Evolutionary conservation across 1,140 invertebrate species (phyloP).

Genomic region (Pseudomyrmex concolor): DNA sequence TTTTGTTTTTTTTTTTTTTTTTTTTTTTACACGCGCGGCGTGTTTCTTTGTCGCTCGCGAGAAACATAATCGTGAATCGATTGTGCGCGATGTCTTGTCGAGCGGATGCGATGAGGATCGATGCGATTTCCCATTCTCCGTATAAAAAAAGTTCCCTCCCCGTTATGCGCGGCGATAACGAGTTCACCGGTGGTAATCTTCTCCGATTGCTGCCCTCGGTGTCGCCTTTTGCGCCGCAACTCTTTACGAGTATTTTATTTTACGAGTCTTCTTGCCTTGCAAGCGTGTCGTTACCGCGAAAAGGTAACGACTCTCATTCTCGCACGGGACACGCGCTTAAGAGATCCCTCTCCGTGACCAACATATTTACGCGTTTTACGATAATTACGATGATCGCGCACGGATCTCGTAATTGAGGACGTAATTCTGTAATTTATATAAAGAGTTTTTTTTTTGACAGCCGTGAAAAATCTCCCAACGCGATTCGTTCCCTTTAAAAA

Average conservation of each 20-base stretch:
- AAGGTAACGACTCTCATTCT: conserved; percentile 10
- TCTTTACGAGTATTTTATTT: conserved; percentile 24
- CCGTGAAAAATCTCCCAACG: background rate
- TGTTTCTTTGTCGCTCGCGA: background rate
- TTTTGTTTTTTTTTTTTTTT: no score
- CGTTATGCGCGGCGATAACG: conserved; percentile 41
- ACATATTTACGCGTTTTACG: conserved; percentile 47
- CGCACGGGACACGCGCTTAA: conserved; percentile 6
- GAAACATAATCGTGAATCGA: conserved; percentile 4
- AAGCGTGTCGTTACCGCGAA: background rate
- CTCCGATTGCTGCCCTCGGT: conserved; percentile 40
- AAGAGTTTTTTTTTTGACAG: background rate
- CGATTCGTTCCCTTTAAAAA: background rate
- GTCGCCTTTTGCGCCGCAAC: conserved; percentile 24
- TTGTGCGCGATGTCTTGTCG: background rate
- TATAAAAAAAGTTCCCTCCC: background rate
- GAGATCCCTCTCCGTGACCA: conserved; percentile 15
- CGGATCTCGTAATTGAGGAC: conserved; percentile 18
- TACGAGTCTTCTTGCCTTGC: conserved; percentile 5
- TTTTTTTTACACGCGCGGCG: background rate
- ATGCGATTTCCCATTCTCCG: background rate
- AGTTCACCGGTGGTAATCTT: conserved; percentile 14
- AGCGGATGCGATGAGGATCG: conserved; percentile 21
- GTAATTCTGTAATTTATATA: conserved; percentile 23
- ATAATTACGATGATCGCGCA: conserved; percentile 42